Percentiles rank a stretch among this genome's conserved stretches.
phyloP scores from a whole-genome alignment of 2,888 invertebrate species.

The Drosophila quinaria region DNA sequence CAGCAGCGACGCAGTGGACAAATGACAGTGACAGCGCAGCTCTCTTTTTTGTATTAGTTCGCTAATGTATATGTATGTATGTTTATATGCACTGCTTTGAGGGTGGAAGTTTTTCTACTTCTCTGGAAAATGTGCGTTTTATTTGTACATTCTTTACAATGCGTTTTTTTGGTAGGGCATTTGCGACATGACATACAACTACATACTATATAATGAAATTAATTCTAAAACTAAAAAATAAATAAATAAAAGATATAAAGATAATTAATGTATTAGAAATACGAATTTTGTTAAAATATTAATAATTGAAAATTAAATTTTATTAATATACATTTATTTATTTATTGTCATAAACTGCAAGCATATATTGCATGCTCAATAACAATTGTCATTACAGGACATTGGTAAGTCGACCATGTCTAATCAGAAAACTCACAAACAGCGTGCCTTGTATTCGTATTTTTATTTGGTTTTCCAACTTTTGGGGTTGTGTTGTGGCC shows the following conservation, averaged over 20 bases:
- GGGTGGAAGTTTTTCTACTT: constrained; percentile 81
- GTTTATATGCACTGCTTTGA: constrained; percentile 64
- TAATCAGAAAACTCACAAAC: constrained; percentile 52
- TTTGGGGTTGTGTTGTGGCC: constrained; percentile 79
- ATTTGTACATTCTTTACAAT: constrained; percentile 69
- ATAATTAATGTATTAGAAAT: background rate
- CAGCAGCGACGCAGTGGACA: constrained; percentile 72
- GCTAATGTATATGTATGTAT: constrained; percentile 59
- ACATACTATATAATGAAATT: background rate
- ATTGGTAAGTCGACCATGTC: constrained; percentile 37
- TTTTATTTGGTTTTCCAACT: constrained; percentile 80
- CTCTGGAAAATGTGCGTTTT: constrained; percentile 82
- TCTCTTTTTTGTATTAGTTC: constrained; percentile 70
- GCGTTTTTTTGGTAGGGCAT: constrained; percentile 65
- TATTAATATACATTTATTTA: too few relatives aligned
- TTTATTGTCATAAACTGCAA: too few relatives aligned
- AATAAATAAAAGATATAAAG: background rate
- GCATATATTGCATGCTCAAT: background rate
- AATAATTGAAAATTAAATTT: background rate
- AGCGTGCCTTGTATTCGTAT: constrained; percentile 72
- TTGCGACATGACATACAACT: constrained; percentile 40
- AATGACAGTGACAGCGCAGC: constrained; percentile 70
- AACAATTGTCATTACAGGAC: constrained; percentile 26
- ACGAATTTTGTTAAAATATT: background rate
- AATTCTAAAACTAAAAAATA: background rate